Evolutionary conservation across 2,113 vertebrate genomes (phyloP).

Genomic region (Chaetorhynchus papuensis): DNA sequence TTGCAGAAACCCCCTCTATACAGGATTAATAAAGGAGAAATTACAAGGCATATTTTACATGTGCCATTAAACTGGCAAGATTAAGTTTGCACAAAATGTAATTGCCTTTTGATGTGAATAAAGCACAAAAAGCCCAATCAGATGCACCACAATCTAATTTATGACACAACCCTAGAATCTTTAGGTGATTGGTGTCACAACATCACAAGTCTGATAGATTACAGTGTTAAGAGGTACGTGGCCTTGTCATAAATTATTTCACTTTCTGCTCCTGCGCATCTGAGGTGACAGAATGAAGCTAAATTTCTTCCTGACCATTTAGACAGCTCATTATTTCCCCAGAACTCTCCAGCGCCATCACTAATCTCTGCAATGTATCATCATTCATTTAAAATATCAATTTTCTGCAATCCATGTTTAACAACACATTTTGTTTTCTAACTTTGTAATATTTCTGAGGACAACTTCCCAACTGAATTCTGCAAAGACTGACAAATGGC

Average conservation of each 20-base stretch:
- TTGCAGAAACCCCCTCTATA: neutral
- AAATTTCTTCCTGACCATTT: neutral
- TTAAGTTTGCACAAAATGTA: slow-evolving; percentile 61
- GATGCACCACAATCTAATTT: slow-evolving; percentile 39
- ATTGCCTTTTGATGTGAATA: slow-evolving; percentile 62
- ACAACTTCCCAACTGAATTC: neutral
- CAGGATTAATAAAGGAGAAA: slow-evolving; percentile 57
- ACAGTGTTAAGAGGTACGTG: slow-evolving; percentile 12
- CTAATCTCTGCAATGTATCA: neutral
- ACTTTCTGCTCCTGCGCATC: neutral
- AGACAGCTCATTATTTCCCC: slow-evolving; percentile 30
- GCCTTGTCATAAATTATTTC: slow-evolving; percentile 17
- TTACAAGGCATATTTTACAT: slow-evolving; percentile 57
- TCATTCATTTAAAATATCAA: neutral
- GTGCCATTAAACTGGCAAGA: slow-evolving; percentile 53
- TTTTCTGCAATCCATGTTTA: neutral
- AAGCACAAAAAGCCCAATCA: slow-evolving; percentile 48
- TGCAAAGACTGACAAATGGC: neutral
- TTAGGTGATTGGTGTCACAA: slow-evolving; percentile 54
- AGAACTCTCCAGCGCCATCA: neutral
- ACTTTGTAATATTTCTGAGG: neutral
- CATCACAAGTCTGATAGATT: slow-evolving; percentile 30
- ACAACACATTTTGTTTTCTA: neutral
- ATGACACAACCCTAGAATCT: neutral
- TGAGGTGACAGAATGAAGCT: neutral